phyloP scores from a whole-genome alignment of 1,140 invertebrate species.

The Oryzaephilus surinamensis region DNA sequence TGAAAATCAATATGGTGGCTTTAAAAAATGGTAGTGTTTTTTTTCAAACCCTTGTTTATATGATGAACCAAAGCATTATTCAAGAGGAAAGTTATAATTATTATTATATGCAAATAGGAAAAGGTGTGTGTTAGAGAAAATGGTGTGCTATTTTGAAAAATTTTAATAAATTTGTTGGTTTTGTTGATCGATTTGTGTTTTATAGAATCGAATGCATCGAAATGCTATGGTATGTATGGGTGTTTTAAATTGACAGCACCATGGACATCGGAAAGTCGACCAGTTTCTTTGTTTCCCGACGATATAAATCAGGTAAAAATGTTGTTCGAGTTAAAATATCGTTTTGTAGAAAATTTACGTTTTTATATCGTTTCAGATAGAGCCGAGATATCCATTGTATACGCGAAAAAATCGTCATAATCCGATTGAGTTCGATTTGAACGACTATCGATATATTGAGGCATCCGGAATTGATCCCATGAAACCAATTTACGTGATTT shows the following conservation, averaged over 20 bases:
- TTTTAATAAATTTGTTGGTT: constrained; percentile 1
- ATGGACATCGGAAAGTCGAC: constrained; percentile 65
- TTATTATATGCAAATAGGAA: constrained; percentile 31
- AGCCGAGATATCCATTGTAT: constrained; percentile 41
- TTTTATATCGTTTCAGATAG: constrained; percentile 37
- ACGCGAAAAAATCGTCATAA: constrained; percentile 41
- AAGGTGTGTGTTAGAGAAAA: constrained; percentile 22
- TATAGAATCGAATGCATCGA: constrained; percentile 37
- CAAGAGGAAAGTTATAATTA: constrained; percentile 30
- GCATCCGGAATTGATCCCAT: constrained; percentile 46
- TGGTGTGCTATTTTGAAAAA: neutral
- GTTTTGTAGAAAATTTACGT: constrained; percentile 5
- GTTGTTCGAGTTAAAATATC: neutral
- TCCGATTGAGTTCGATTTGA: constrained; percentile 50
- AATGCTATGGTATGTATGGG: constrained; percentile 68
- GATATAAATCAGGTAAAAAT: constrained; percentile 47
- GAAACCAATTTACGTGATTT: constrained; percentile 61
- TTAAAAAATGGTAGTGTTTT: constrained; percentile 18
- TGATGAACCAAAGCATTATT: constrained; percentile 32
- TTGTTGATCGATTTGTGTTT: constrained; percentile 3
- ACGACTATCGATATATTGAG: constrained; percentile 48
- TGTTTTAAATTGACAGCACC: constrained; percentile 74
- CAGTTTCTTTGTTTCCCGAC: constrained; percentile 66
- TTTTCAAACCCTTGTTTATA: constrained; percentile 24
- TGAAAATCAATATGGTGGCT: constrained; percentile 14